Base-by-base conservation (phyloP, 2,797 vertebrate species). In the Orestias chungarensis region DNA sequence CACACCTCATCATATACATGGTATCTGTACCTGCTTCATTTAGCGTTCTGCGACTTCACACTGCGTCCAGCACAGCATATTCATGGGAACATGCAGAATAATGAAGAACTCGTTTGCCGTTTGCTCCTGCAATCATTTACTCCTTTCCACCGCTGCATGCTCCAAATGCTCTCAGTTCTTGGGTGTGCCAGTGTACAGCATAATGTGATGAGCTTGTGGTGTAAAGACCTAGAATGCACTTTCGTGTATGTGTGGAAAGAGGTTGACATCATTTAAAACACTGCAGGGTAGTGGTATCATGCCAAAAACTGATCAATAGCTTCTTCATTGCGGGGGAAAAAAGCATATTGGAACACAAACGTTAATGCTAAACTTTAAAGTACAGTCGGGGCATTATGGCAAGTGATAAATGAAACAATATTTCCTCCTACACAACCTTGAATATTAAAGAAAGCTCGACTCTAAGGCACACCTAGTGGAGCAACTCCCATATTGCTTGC, bases 321-420 rank as follows among this genome's bases (percentile, higher is more conserved):
- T 46, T 38, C 65, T 66, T 23, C 54, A 74, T 78, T 68, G 70
- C 3, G 54, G 54, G 65, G 35, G 59, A 78, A 44, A 62, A 54
- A 70, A 71, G 73, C 81, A 65, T 77, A 46, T 52, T 73, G 78
- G 79, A 68, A 82, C 47, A n/a, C 54, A 44, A 73, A 69, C 64
- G 64, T 78, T 85, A 54, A 75, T 79, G 67, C n/a, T 17, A 54
- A 4, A 62, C 76, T 74, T 77, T 74, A 64, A 80, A 71, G 61
- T 70, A 71, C 65, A 69, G 27, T 9, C 18, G 40, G 66, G 73
- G 50, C 54, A 76, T 83, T 75, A 78, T 43, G 15, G 17, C 23
- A 31, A 72, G 75, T 59, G 57, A 76, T 81, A 55, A 74, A 74
- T 79, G 25, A 44, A 61, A 31, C 69, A 55, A 78, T 38, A 66